phyloP scores from a whole-genome alignment of 2,797 vertebrate genomes.

The Sebastiscus albofasciatus region DNA sequence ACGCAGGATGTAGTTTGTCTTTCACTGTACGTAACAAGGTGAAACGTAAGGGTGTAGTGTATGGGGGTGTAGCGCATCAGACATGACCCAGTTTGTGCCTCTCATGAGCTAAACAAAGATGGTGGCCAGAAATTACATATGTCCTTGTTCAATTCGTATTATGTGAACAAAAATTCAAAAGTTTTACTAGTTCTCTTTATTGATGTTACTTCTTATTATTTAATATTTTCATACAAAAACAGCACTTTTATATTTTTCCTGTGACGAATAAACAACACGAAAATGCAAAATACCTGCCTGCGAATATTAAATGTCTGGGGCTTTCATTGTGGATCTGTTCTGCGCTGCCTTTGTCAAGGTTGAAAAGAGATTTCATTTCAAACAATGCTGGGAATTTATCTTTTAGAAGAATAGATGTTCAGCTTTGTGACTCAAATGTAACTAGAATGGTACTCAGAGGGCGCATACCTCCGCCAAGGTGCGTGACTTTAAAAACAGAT shows the following conservation, averaged over 20 bases:
- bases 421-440: not conserved
- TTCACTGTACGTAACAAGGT: not conserved
- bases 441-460: no score
- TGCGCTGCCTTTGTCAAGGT: no score
- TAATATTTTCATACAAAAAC: not conserved
- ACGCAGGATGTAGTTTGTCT: not conserved
- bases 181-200: not conserved
- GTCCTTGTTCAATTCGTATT: not conserved
- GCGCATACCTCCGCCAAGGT: no score
- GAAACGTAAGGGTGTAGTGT: not conserved
- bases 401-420: not conserved
- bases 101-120: not conserved
- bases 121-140: not conserved
- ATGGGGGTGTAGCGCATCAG: not conserved
- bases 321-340: no score
- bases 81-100: not conserved
- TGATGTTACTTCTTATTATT: not conserved
- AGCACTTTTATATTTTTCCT: not conserved
- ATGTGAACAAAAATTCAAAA: not conserved
- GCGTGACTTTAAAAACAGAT: no score
- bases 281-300: no score
- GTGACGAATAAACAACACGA: fast-evolving
- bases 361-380: no score
- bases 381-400: not conserved
- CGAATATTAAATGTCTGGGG: no score